Base-by-base conservation (phyloP, 2,113 vertebrate species). In the Micronycteris hirsuta region DNA sequence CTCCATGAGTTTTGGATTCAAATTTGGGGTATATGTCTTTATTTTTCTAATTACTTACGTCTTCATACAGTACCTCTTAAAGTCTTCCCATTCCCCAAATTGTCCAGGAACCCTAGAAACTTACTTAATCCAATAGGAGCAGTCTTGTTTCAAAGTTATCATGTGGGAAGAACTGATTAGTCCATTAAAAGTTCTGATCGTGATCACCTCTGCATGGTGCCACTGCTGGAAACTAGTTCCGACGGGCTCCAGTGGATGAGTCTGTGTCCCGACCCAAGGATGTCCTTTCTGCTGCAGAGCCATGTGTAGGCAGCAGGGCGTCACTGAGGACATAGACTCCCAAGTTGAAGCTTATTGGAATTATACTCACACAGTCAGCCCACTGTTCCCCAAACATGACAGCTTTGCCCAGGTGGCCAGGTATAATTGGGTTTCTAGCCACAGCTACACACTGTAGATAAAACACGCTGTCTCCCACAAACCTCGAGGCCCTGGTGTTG, bases 381-480 rank as follows among this genome's bases (percentile, higher is more conserved):
- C 63, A 80, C 90, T 95, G 74, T 96, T 96, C 43, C 56, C 56
- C 19, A 78, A 61, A 84, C 77, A 91, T 0, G 15, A 58, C 47
- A 49, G 74, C 73, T 83, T 33, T 93, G 92, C 92, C 94, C 93
- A 65, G 13, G 68, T 36, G 63, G 61, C 80, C 16, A 7, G 61
- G 49, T 56, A 20, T 83, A 93, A 93, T 26, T 89, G 83, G 77
- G 63, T 77, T 94, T 91, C 54, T 92, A 82, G 67, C 90, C 92
- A 83, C 86, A 91, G 93, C 77, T 93, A 67, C 86, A 83, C 82
- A 70, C 5, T 70, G 61, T n/a, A 49, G 80, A 77, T 86, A 54
- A 41, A 94, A 86, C 88, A 95, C 26, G 9, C 78, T 41, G 81
- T 93, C 54, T 93, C 71, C 36, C 43, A 52, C 49, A 96, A 83